Percentiles rank a stretch among this genome's conserved stretches.
Evolutionary conservation across 2,113 vertebrate species (phyloP).

Genomic region (Antigone vipio): DNA sequence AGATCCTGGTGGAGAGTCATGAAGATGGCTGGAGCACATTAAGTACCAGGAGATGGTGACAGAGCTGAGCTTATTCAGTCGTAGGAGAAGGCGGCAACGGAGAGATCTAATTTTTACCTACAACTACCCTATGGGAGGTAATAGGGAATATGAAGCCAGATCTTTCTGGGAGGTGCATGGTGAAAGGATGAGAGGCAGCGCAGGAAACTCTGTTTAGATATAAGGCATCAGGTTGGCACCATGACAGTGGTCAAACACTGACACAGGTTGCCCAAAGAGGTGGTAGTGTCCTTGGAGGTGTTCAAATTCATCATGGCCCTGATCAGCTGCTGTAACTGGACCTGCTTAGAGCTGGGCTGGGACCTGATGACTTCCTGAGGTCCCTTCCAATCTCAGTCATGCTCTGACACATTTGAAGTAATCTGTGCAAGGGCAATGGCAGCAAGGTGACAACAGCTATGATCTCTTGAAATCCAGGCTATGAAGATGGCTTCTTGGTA

Average conservation of each 20-base stretch:
- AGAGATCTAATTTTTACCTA: not conserved
- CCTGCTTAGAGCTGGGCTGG: not conserved
- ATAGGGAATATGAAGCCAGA: not conserved
- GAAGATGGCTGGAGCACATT: not conserved
- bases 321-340: not conserved
- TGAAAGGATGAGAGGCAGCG: not conserved
- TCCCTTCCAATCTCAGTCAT: not conserved
- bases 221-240: not conserved
- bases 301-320: not conserved
- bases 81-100: not conserved
- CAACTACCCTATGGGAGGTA: not conserved
- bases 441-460: not conserved
- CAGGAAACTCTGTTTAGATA: not conserved
- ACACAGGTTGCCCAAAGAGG: not conserved
- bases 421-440: not conserved
- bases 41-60: not conserved
- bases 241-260: not conserved
- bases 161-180: not conserved
- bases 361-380: not conserved
- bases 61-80: not conserved
- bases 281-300: not conserved
- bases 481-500: not conserved
- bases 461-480: not conserved
- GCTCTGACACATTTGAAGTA: not conserved
- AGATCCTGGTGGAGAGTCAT: not conserved